A percentile compares a stretch with the other conserved stretches of the same genome.
These are phyloP conservation scores for Oriolus oriolus DNA, from an alignment of 2,113 vertebrate species.

Conservation along the genomic window DNA sequence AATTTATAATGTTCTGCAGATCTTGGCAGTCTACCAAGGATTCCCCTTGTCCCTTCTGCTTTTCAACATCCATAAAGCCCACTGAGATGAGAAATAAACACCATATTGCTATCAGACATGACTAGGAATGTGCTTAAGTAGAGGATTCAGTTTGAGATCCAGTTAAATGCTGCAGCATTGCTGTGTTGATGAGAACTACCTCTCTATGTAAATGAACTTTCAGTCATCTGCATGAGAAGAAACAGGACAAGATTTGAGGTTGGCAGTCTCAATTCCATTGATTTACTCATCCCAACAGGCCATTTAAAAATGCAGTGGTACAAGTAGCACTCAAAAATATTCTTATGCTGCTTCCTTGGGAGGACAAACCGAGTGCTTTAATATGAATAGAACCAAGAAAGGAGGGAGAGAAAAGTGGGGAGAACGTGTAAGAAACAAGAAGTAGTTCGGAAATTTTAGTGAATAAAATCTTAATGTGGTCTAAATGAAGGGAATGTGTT, in stretches of 20 bases:
- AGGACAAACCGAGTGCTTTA: background rate
- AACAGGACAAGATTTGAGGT: background rate
- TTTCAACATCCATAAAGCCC: constrained; percentile 24
- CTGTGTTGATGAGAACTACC: background rate
- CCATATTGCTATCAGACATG: background rate
- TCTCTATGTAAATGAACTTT: background rate
- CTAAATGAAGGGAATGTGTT: background rate
- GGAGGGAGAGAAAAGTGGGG: background rate
- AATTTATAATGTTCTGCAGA: constrained; percentile 28
- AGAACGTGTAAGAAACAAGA: background rate
- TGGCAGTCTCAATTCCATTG: background rate
- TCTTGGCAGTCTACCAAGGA: constrained; percentile 34
- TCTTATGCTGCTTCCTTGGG: background rate
- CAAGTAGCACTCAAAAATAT: background rate
- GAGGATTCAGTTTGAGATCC: background rate
- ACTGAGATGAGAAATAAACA: constrained; percentile 43
- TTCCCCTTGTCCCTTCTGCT: constrained; percentile 37
- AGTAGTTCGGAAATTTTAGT: background rate
- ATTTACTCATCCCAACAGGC: background rate
- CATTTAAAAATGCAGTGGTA: background rate
- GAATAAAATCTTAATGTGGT: background rate
- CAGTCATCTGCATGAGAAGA: background rate
- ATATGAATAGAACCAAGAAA: background rate
- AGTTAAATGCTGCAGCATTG: background rate
- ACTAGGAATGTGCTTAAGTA: background rate